Base-by-base conservation (phyloP, 2,888 invertebrate species). In the Scelioninae gen. 1 region DNA sequence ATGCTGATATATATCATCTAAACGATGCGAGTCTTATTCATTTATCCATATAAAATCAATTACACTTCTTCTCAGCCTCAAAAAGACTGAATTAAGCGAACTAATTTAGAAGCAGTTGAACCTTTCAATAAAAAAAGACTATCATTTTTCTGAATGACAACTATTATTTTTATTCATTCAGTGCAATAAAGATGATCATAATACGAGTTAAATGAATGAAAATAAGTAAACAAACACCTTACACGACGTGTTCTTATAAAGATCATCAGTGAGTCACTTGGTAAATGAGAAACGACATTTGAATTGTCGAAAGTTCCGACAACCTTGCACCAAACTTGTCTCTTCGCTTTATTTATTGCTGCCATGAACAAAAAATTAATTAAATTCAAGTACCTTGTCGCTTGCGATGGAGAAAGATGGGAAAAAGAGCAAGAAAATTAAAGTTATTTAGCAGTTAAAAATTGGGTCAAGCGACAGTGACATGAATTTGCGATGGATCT, bases 41-140 rank as follows among this genome's bases (percentile, higher is more conserved):
- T 71, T 60, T 60, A 60, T 71, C 58, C 15, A 71, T 38, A 69
- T 69, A 13, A 49, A 58, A 69, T 69, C 69, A 69, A 69, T 69
- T 69, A 69, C n/a, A 23, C 34, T 53, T 69, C 56, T 69, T 71
- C 29, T 51, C 38, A 15, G 40, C 60, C 40, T 60, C 45, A 38
- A 10, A 51, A 60, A 72, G 53, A 68, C 10, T 0, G 34, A 38
- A 71, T 71, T 71, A 60, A 58, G 58, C 45, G 31, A 15, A 72
- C 51, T 60, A 51, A 51, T 43, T 6, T n/a, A 49, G 40, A 38
- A 45, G 63, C 23, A 71, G 29, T 31, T 34, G 5, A 56, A 15
- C 11, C 34, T 69, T 49, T 49, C 47, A 23, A 23, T 32, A 69
- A 9, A 45, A 32, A 55, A 49, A 53, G 29, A 11, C 31, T 31